Percentiles rank a stretch among this genome's conserved stretches.
phyloP scores from a whole-genome alignment of 2,888 invertebrate species.

The Deroplatys truncata region DNA sequence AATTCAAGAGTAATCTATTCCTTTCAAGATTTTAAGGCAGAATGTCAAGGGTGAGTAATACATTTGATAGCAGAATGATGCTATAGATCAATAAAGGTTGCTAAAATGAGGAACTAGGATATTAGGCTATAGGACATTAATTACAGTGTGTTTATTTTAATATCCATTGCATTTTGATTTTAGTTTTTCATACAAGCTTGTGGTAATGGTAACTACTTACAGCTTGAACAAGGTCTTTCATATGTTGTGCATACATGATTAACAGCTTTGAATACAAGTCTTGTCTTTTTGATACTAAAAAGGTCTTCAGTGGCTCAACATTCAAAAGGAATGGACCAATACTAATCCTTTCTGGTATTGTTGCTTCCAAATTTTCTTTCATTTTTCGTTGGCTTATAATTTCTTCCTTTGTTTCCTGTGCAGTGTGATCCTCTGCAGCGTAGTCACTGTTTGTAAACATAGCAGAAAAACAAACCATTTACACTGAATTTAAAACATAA shows the following conservation, averaged over 20 bases:
- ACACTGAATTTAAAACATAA: too few species aligned
- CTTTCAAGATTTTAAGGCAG: too few species aligned
- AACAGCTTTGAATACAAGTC: constrained; percentile 65
- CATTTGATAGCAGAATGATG: too few species aligned
- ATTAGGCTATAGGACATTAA: too few species aligned
- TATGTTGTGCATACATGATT: constrained; percentile 64
- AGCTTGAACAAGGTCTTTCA: constrained; percentile 61
- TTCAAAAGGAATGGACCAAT: constrained; percentile 76
- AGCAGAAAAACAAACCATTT: neutral
- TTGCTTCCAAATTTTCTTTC: constrained; percentile 59
- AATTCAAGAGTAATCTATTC: too few species aligned
- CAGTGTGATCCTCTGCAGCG: constrained; percentile 58
- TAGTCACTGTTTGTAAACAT: constrained; percentile 43
- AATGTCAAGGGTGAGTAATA: too few species aligned
- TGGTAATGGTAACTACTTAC: constrained; percentile 43
- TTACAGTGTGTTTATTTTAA: too few species aligned
- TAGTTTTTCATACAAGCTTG: neutral
- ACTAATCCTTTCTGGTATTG: constrained; percentile 64
- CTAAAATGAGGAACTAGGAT: too few species aligned
- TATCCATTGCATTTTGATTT: too few species aligned
- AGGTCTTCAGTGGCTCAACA: constrained; percentile 61
- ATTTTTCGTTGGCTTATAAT: constrained; percentile 63
- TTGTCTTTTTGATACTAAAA: constrained; percentile 65
- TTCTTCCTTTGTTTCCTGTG: constrained; percentile 67
- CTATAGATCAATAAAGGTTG: too few species aligned